Evolutionary conservation across 1,140 invertebrate species (phyloP).

Genomic region (roundworm (Caenorhabditis elegans)): DNA sequence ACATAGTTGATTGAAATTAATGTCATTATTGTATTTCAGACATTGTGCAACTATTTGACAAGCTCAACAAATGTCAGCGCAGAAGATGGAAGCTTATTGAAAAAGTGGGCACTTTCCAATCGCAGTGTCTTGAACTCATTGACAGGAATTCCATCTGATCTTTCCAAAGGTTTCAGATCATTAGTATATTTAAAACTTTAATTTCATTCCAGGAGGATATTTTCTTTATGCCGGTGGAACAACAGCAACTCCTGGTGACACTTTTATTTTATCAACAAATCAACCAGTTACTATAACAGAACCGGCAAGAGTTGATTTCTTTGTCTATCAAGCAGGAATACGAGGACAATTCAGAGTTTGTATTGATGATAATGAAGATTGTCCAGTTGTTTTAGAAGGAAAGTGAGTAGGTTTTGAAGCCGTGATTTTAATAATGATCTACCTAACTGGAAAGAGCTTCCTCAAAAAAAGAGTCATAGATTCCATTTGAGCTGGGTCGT

Average conservation of each 20-base stretch:
- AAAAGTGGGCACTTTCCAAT: constrained; percentile 33
- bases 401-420: background rate
- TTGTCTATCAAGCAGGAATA: constrained; percentile 46
- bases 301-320: constrained; percentile 45
- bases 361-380: constrained; percentile 45
- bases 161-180: constrained; percentile 31
- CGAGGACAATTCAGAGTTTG: constrained; percentile 48
- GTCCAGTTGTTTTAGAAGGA: constrained; percentile 38
- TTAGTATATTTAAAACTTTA: background rate
- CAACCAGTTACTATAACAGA: constrained; percentile 37
- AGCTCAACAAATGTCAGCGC: constrained; percentile 23
- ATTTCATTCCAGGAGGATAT: constrained; percentile 36
- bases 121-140: constrained; percentile 43
- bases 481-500: too few species aligned
- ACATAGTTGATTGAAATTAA: background rate
- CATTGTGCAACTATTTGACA: constrained; percentile 46
- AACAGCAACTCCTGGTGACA: constrained; percentile 10
- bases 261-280: constrained; percentile 40
- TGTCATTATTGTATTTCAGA: constrained; percentile 29
- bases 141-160: constrained; percentile 48
- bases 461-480: too few species aligned
- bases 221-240: constrained; percentile 43
- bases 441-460: too few species aligned
- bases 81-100: background rate
- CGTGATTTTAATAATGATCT: too few species aligned